These are phyloP conservation scores for Meta bourneti DNA, from an alignment of 2,888 invertebrate species.

Conservation along the genomic window DNA sequence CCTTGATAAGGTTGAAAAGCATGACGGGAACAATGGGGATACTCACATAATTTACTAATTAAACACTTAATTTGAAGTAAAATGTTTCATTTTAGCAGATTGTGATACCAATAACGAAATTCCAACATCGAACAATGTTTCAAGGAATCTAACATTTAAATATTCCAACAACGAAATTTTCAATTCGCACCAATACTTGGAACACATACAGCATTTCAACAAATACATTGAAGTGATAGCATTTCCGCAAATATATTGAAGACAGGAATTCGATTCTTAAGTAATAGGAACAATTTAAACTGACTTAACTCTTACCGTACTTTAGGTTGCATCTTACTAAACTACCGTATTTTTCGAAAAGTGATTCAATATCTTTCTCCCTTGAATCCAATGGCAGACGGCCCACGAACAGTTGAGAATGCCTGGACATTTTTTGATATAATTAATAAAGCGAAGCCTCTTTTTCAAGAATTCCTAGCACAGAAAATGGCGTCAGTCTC, in stretches of 20 bases:
- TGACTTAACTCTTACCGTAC: constrained; percentile 55
- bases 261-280: too few species aligned
- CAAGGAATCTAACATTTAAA: too few species aligned
- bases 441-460: background rate
- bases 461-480: background rate
- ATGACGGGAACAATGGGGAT: background rate
- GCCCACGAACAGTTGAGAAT: constrained; percentile 57
- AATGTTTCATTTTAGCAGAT: too few species aligned
- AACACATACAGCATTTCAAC: too few species aligned
- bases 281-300: constrained; percentile 11
- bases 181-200: too few species aligned
- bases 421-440: constrained; percentile 34
- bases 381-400: constrained; percentile 61
- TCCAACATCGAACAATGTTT: too few species aligned
- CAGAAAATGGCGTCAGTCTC: background rate
- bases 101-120: too few species aligned
- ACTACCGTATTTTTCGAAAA: constrained; percentile 59
- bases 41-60: too few species aligned
- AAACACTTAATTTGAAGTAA: too few species aligned
- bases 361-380: constrained; percentile 44
- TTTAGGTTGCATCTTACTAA: constrained; percentile 61
- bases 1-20: background rate
- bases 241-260: too few species aligned
- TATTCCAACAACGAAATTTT: too few species aligned
- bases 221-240: too few species aligned